Evolutionary conservation across 1,140 invertebrate genomes (phyloP), one percentile per base, ranked within the genome.

Genomic region (Diachasma alloeum): DNA sequence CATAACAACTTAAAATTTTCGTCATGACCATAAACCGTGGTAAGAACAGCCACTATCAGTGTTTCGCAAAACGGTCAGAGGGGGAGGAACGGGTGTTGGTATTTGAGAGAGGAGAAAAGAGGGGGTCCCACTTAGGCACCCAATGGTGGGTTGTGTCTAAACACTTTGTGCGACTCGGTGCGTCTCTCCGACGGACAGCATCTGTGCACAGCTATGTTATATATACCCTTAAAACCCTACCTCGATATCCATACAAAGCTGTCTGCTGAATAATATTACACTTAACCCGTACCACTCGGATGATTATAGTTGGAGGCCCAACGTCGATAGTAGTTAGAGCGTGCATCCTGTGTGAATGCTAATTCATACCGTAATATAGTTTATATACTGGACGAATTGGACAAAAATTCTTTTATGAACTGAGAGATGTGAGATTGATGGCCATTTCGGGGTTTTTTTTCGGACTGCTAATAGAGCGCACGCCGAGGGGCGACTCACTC

Each of bases 221-320:
- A 68, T 68, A 68, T 68, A 68, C 36, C 66, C 66, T 56, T 36
- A 59, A 46, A 46, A 46, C 67, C 26, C 84, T 83, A 81, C 72
- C 71, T 80, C 85, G 84, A 88, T 88, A 88, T 89, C 87, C 87
- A 89, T 88, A 87, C 86, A 87, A 89, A 88, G 86, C 87, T 85
- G 87, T 87, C 87, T 86, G 87, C 81, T 88, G 89, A 90, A 89
- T 89, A 90, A 90, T 88, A 90, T 89, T 90, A 90, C 86, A 88
- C 87, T 87, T 87, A 88, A 86, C 82, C 87, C 87, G 80, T 84
- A 87, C 84, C 82, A 84, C 82, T 85, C 83, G 82, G 81, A 87
- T 88, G 89, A 90, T 90, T 90, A 90, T 90, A 89, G 87, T 89
- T 89, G 84, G 82, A 85, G 82, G 83, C 63, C 74, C 76, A 78